Conservation (phyloP, 1,140 invertebrate species). For the Sinella curviseta region DNA sequence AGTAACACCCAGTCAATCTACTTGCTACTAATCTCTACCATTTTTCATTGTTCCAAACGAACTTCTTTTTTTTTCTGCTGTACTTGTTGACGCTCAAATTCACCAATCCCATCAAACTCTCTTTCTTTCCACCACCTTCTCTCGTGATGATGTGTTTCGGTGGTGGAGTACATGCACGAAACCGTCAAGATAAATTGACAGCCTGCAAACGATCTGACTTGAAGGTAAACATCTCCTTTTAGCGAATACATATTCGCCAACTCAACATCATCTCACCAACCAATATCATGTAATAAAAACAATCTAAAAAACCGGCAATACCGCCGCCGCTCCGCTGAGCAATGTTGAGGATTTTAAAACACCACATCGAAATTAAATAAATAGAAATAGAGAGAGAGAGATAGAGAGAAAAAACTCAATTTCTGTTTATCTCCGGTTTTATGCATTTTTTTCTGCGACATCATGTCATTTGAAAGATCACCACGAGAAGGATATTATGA, state of each 20-base stretch:
- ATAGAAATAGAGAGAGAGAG: too few species aligned
- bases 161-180: neutral
- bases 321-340: too few species aligned
- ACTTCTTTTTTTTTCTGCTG: neutral
- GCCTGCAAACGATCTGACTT: slow-evolving; percentile 3
- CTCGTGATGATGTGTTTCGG: neutral
- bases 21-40: neutral
- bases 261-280: too few species aligned
- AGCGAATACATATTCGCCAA: neutral
- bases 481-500: too few species aligned
- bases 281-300: too few species aligned
- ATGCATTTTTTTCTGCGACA: too few species aligned
- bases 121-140: neutral
- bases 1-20: neutral
- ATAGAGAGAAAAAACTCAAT: too few species aligned
- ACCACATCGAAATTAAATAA: too few species aligned
- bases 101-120: neutral
- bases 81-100: neutral
- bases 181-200: slow-evolving; percentile 20
- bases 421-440: too few species aligned
- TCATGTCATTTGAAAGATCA: too few species aligned
- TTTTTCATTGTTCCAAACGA: neutral
- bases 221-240: slow-evolving; percentile 1
- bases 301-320: too few species aligned
- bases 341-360: too few species aligned